Conservation (phyloP, 2,113 vertebrate species). For the Eclectus roratus region DNA sequence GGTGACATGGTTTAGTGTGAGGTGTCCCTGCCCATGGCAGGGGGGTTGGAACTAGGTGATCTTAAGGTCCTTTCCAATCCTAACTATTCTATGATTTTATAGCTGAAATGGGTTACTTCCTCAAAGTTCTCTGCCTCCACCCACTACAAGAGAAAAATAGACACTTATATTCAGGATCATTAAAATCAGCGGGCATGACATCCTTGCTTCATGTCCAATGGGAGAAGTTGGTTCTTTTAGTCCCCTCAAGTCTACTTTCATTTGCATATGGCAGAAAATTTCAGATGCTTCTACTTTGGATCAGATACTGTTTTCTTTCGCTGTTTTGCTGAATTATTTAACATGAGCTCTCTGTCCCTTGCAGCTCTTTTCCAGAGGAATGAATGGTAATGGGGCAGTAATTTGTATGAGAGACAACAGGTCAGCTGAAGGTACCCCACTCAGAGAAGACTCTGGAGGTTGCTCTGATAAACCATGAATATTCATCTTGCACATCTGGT, state of each 20-base stretch:
- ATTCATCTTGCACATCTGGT: conserved; percentile 47
- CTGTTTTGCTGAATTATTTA: conserved; percentile 4
- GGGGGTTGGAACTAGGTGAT: too few relatives aligned
- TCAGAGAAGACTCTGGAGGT: not conserved
- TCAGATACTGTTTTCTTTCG: not conserved
- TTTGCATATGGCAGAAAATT: not conserved
- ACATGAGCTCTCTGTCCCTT: accelerated
- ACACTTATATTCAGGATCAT: not conserved
- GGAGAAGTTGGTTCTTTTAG: not conserved
- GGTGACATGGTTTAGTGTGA: too few relatives aligned
- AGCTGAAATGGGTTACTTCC: not conserved
- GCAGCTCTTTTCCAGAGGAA: not conserved
- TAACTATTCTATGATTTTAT: too few relatives aligned
- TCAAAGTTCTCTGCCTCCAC: not conserved
- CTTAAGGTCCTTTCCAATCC: too few relatives aligned
- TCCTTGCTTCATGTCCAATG: not conserved
- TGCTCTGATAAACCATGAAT: conserved; percentile 40
- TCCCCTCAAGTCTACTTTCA: not conserved
- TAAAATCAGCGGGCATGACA: not conserved
- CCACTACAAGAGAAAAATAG: not conserved
- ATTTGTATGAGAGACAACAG: conserved; percentile 12
- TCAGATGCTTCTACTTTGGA: not conserved
- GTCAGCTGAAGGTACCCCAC: conserved; percentile 1
- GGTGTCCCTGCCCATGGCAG: too few relatives aligned
- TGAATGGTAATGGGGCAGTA: not conserved